phyloP scores from a whole-genome alignment of 2,888 invertebrate species.

The Tillus elongatus region DNA sequence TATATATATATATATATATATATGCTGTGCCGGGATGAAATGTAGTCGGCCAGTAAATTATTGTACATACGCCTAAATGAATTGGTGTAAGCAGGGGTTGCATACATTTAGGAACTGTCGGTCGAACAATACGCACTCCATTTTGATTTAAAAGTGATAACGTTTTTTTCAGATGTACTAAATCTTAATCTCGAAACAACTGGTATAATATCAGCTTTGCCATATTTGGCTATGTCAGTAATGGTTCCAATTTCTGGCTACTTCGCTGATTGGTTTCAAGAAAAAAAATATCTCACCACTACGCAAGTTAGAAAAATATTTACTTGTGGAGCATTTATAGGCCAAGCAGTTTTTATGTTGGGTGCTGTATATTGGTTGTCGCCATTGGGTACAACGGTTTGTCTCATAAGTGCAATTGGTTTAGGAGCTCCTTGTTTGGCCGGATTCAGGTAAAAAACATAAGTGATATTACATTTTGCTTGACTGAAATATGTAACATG shows the following conservation, averaged over 20 bases:
- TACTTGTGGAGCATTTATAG: slow-evolving; percentile 63
- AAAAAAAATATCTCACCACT: slow-evolving; percentile 55
- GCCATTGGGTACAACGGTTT: slow-evolving; percentile 63
- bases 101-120: no score
- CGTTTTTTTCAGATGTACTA: slow-evolving; percentile 54
- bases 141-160: no score
- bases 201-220: slow-evolving; percentile 76
- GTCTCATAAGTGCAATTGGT: slow-evolving; percentile 79
- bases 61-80: no score
- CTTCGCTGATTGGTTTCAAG: slow-evolving; percentile 69
- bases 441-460: slow-evolving; percentile 64
- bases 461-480: no score
- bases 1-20: no score
- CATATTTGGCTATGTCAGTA: slow-evolving; percentile 81
- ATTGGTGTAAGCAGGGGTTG: no score
- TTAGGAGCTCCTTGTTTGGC: slow-evolving; percentile 90
- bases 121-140: no score
- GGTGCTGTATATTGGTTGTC: slow-evolving; percentile 65
- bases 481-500: no score
- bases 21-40: no score
- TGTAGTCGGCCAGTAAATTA: no score
- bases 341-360: slow-evolving; percentile 80
- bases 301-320: slow-evolving; percentile 62
- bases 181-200: slow-evolving; percentile 67
- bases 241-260: slow-evolving; percentile 73